Evolutionary conservation across 2,113 vertebrate genomes (phyloP), one percentile per base, ranked within the genome.

Genomic region (Pampusana beccarii): DNA sequence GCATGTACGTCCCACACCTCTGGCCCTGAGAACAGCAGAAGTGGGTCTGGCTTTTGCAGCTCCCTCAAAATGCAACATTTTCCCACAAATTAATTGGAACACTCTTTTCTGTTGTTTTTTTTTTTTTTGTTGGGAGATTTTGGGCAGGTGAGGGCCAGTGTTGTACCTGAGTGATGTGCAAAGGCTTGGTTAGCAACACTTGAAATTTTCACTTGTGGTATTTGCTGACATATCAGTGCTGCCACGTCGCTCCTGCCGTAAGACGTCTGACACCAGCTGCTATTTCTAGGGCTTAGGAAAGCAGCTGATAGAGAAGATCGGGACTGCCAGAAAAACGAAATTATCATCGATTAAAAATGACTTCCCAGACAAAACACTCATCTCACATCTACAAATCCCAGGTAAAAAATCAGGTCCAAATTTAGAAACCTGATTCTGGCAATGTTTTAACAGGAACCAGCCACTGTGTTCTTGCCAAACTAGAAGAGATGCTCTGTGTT

Each of bases 161-260:
- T 16, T 29, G 42, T 21, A 78, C 56, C 53, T 11, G 12, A 79
- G 51, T 0, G 5, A 71, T 19, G 53, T 40, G 60, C 42, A 46
- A 81, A 83, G 44, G 31, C 46, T 65, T n/a, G 21, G 33, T 48
- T 44, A n/a, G 36, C 8, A 62, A 71, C 42, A 71, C 42, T 8
- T 46, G 23, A 17, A 54, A 42, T 28, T 50, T 75, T 60, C 61
- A 44, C 42, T 36, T 12, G 14, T 62, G 53, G 18, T 40, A n/a
- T 67, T 71, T 85, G 42, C 56, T 86, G 57, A 44, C 10, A 9
- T 17, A 38, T 2, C 0, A 1, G 25, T 31, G 64, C 16, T 19
- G 50, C 58, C 78, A 69, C 0, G 0, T 75, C 4, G 5, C 3
- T 2, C 58, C 66, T n/a, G 51, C 51, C 10, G 0, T 8, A 26